Conservation (phyloP, 2,113 vertebrate species). For the Pipra filicauda region DNA sequence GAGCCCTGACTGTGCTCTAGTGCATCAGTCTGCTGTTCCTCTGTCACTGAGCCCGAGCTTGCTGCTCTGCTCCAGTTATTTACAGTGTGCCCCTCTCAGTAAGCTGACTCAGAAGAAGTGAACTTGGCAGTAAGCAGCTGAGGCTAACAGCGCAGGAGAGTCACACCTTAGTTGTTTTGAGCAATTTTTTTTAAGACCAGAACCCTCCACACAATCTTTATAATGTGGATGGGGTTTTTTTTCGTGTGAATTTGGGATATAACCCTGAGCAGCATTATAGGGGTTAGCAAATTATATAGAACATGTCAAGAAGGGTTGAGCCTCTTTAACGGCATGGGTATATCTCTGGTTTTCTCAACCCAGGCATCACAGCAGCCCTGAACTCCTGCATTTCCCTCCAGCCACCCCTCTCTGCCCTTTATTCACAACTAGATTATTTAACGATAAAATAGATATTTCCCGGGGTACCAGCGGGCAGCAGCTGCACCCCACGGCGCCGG, state of each 20-base stretch:
- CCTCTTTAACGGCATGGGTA: accelerated
- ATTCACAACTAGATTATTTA: neutral
- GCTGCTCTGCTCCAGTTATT: neutral
- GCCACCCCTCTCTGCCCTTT: neutral
- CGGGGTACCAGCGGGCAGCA: neutral
- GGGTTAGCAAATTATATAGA: neutral
- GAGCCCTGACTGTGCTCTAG: neutral
- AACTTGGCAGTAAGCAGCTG: neutral
- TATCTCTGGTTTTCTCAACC: neutral
- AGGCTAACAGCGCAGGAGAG: neutral
- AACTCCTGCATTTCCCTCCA: neutral
- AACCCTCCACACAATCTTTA: neutral
- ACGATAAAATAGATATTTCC: neutral
- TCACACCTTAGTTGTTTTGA: neutral
- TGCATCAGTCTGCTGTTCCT: neutral
- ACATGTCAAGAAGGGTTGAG: neutral
- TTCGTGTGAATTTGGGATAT: neutral
- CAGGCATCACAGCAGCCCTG: neutral
- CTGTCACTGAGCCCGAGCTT: neutral
- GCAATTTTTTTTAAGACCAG: neutral
- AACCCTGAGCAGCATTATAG: neutral
- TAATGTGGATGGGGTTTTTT: neutral
- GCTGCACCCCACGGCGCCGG: neutral
- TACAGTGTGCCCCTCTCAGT: accelerated
- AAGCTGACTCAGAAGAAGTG: neutral